phyloP scores from a whole-genome alignment of 1,140 invertebrate genomes.

The Cydia strobilella region DNA sequence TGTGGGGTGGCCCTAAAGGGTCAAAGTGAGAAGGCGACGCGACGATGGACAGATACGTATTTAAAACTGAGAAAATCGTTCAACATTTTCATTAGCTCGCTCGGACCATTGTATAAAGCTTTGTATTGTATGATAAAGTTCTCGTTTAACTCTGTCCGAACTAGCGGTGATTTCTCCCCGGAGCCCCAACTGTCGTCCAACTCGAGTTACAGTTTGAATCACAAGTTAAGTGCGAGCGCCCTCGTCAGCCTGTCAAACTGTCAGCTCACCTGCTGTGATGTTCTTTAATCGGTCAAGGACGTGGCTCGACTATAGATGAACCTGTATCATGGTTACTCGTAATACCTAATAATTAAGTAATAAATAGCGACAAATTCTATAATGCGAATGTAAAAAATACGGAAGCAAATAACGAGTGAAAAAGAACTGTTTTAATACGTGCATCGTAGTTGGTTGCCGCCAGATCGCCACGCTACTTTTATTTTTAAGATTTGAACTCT shows the following conservation, averaged over 20 bases:
- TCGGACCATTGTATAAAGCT: too few relatives aligned
- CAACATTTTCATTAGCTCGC: background rate
- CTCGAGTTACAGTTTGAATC: constrained; percentile 7
- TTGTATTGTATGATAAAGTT: background rate
- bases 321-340: too few relatives aligned
- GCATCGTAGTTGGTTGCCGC: too few relatives aligned
- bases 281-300: background rate
- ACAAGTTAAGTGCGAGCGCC: constrained; percentile 13
- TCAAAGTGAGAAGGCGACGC: too few relatives aligned
- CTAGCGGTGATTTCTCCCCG: background rate
- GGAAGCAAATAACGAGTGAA: too few relatives aligned
- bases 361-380: too few relatives aligned
- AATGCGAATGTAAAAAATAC: too few relatives aligned
- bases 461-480: too few relatives aligned
- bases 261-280: constrained; percentile 7
- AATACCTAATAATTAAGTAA: too few relatives aligned
- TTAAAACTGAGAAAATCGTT: background rate
- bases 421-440: too few relatives aligned
- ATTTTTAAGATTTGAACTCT: too few relatives aligned
- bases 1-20: too few relatives aligned
- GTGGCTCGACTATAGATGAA: background rate
- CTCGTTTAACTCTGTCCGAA: constrained; percentile 1
- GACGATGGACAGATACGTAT: background rate
- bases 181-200: background rate
- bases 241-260: constrained; percentile 7